Evolutionary conservation across 2,888 invertebrate genomes (phyloP), one percentile per base, ranked within the genome.

Genomic region (Ormyrus nitidulus): DNA sequence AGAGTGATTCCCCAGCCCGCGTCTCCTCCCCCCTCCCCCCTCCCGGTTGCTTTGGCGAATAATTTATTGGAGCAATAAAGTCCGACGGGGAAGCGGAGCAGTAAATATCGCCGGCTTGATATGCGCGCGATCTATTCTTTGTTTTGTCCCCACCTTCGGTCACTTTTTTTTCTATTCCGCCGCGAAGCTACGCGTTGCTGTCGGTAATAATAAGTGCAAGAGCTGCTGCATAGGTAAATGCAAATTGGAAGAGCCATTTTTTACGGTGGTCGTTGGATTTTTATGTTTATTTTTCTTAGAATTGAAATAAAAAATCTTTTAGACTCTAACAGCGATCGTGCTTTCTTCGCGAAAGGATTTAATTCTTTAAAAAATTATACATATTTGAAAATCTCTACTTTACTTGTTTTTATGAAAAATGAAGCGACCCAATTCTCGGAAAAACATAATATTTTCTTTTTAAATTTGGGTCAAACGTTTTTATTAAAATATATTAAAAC

Each of bases 61-160:
- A 74, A 73, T 74, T 77, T 80, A 80, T 73, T 59, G 51, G 69
- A 80, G 82, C 66, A 80, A 79, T 77, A 69, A 82, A 81, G 83
- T 83, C 74, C 65, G 74, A 81, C 71, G 69, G 53, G 79, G 79
- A 79, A 74, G 69, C 64, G 51, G 65, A 61, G 71, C 66, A 66
- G 80, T 76, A 76, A 80, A 76, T 80, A 76, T 61, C 69, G 64
- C 68, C 11, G 58, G 13, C 19, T 34, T 34, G 79, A 79, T 75
- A 79, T 19, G n/a, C 46, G 0, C 70, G 19, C 9, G 9, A 10
- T 13, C 11, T 49, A 49, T 61, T 44, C 11, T 73, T 54, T 54
- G 44, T 66, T 64, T 46, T 11, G 10, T 48, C 64, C 19, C 34
- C 34, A 34, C 34, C 59, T 51, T 74, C 34, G 46, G 5, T 49